phyloP scores from a whole-genome alignment of 2,888 invertebrate species.

The Trissolcus japonicus region DNA sequence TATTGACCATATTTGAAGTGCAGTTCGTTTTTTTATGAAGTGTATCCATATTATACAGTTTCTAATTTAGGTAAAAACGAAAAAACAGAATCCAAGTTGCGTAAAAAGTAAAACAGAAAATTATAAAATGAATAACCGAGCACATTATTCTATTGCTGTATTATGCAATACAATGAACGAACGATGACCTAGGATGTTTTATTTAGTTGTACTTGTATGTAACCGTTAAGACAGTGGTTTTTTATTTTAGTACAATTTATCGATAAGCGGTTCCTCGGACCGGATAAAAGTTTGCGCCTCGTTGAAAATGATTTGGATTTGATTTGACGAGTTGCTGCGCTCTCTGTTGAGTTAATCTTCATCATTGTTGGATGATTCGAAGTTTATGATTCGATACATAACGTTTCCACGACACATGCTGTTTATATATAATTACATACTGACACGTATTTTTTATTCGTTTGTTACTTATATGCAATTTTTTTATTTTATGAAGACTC shows the following conservation, averaged over 20 bases:
- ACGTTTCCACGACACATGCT: slow-evolving; percentile 19
- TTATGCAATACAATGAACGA: slow-evolving; percentile 44
- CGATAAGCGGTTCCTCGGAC: slow-evolving; percentile 1
- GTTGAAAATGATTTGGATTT: slow-evolving; percentile 8
- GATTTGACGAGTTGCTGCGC: slow-evolving; percentile 12
- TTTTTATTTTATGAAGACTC: slow-evolving; percentile 48
- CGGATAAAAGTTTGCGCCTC: not conserved
- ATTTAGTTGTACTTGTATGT: slow-evolving; percentile 50
- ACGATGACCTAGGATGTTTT: slow-evolving; percentile 37
- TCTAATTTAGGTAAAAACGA: slow-evolving; percentile 33
- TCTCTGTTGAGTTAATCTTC: slow-evolving; percentile 19
- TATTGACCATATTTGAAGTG: slow-evolving; percentile 42
- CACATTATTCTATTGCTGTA: slow-evolving; percentile 49
- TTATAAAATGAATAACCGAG: slow-evolving; percentile 14
- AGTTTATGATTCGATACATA: slow-evolving; percentile 17
- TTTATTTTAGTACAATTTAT: slow-evolving; percentile 28
- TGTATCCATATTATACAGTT: slow-evolving; percentile 35
- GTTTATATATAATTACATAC: slow-evolving; percentile 40
- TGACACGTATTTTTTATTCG: slow-evolving; percentile 47
- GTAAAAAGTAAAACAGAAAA: not conserved
- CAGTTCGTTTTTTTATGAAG: slow-evolving; percentile 43
- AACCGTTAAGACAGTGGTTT: slow-evolving; percentile 34
- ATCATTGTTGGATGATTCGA: slow-evolving; percentile 23
- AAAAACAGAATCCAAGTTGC: not conserved
- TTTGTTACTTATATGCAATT: slow-evolving; percentile 56